Conservation (phyloP, 1,140 invertebrate species). For the Phocides pigmalion region DNA sequence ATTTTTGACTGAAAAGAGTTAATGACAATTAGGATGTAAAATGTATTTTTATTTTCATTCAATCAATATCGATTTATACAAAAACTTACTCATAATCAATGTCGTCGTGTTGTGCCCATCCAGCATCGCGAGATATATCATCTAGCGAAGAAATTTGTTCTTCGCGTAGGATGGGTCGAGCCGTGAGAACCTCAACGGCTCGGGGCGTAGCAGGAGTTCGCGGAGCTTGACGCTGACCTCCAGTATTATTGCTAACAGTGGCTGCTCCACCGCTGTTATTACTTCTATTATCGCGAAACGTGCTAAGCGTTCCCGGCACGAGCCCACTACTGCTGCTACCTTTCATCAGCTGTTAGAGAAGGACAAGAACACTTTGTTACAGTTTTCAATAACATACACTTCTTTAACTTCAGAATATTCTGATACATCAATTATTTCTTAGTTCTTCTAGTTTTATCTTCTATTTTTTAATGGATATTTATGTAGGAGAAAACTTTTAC, state of each 20-base stretch:
- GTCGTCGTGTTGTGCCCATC: slow-evolving; percentile 96
- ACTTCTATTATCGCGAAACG: slow-evolving; percentile 60
- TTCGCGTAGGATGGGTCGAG: slow-evolving; percentile 94
- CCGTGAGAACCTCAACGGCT: slow-evolving; percentile 70
- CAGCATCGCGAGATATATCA: slow-evolving; percentile 94
- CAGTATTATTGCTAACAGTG: slow-evolving; percentile 39
- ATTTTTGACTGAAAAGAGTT: slow-evolving; percentile 89
- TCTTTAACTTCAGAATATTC: too few relatives aligned
- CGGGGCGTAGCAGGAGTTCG: slow-evolving; percentile 66
- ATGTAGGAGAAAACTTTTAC: slow-evolving; percentile 40
- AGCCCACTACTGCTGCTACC: slow-evolving; percentile 77
- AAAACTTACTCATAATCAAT: slow-evolving; percentile 94
- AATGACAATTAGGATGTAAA: slow-evolving; percentile 19
- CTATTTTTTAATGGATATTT: not conserved
- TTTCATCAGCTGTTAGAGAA: slow-evolving; percentile 67
- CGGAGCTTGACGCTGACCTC: slow-evolving; percentile 48
- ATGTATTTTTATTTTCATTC: not conserved
- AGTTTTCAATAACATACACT: too few relatives aligned
- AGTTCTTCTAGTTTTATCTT: too few relatives aligned
- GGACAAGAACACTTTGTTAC: not conserved
- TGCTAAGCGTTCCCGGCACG: slow-evolving; percentile 66
- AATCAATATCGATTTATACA: not conserved
- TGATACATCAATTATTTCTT: too few relatives aligned
- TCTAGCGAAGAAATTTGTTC: slow-evolving; percentile 96
- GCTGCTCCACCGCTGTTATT: slow-evolving; percentile 48